Conservation (phyloP, 2,797 vertebrate genomes). For the Astyanax mexicanus region DNA sequence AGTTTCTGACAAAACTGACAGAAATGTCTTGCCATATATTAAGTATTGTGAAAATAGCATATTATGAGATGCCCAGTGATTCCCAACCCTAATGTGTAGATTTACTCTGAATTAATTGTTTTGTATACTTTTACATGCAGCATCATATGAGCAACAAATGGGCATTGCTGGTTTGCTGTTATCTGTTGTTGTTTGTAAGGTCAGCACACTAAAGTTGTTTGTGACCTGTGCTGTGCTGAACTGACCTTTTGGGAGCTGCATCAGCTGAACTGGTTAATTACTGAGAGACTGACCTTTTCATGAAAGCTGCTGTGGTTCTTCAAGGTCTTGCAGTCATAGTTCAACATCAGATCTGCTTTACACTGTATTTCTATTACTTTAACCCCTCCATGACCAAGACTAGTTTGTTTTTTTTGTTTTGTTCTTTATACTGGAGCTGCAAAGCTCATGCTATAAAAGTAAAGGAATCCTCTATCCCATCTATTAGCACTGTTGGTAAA, state of each 20-base stretch:
- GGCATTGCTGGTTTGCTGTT: not conserved
- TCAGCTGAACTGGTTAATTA: slow-evolving; percentile 2
- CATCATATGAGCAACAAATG: not conserved
- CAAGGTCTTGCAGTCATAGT: not conserved
- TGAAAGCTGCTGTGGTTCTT: not conserved
- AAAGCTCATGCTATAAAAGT: not conserved
- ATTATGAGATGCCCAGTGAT: too few relatives aligned
- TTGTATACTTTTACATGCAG: too few relatives aligned
- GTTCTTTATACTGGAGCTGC: not conserved
- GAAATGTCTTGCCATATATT: too few relatives aligned
- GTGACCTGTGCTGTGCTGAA: too few relatives aligned
- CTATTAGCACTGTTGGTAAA: not conserved
- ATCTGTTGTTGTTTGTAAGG: not conserved
- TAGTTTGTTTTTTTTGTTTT: too few relatives aligned
- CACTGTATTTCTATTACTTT: too few relatives aligned
- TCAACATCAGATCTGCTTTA: not conserved
- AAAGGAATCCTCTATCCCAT: not conserved
- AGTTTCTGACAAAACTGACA: too few relatives aligned
- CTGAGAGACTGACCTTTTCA: not conserved
- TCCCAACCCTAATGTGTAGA: too few relatives aligned
- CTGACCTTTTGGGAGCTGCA: not conserved
- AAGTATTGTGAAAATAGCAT: too few relatives aligned
- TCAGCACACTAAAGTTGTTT: not conserved
- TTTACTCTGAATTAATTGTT: too few relatives aligned
- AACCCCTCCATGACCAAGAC: too few relatives aligned